Conservation (phyloP, 1,140 invertebrate species). For the Batillaria attramentaria region DNA sequence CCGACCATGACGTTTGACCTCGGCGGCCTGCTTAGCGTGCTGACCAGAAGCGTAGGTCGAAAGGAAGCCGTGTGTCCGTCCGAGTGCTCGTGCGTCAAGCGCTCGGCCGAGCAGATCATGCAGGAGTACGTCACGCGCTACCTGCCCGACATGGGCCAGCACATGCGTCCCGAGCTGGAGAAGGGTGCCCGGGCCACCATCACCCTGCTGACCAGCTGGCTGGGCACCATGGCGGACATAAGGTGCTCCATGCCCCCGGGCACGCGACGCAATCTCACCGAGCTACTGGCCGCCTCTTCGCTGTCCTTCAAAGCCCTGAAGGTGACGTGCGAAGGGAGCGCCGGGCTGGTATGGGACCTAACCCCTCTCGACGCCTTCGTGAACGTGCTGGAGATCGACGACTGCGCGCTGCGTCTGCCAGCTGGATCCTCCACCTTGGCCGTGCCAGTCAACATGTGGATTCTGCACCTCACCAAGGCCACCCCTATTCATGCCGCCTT, state of each 20-base stretch:
- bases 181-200: background rate
- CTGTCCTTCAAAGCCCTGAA: constrained; percentile 18
- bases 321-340: background rate
- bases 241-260: background rate
- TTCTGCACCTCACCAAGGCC: constrained; percentile 18
- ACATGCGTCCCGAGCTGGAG: constrained; percentile 19
- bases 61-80: background rate
- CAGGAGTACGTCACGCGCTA: constrained; percentile 13
- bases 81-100: constrained; percentile 8
- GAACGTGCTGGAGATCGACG: constrained; percentile 14
- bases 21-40: constrained; percentile 8
- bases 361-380: constrained; percentile 5
- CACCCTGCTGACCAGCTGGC: constrained; percentile 11
- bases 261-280: background rate
- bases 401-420: background rate
- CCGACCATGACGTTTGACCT: constrained; percentile 1
- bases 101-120: constrained; percentile 4
- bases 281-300: background rate
- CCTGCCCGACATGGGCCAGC: constrained; percentile 13
- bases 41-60: background rate
- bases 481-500: background rate
- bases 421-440: background rate
- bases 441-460: constrained; percentile 40
- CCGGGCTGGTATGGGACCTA: constrained; percentile 12
- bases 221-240: constrained; percentile 22